Evolutionary conservation across 2,888 invertebrate species (phyloP), one percentile per base, ranked within the genome.

Genomic region (Blastobasis lacticolella): DNA sequence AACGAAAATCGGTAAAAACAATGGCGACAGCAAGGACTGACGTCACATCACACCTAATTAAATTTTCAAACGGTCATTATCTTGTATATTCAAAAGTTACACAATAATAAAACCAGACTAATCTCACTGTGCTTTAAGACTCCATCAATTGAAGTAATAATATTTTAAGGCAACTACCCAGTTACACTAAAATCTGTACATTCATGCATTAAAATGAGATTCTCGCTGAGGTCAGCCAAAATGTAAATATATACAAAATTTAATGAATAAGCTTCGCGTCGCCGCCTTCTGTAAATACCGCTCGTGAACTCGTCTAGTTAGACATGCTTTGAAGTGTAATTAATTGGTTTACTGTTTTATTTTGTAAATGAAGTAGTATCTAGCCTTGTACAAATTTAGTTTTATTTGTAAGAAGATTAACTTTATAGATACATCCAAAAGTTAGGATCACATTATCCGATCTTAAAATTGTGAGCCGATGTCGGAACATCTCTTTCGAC

Each of bases 401-500:
- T 23, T 23, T 23, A 23, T 23, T 23, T 23, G 23, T 23, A 23
- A 23, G 3, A 23, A 23, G 23, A 2, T 23, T 1, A 23, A 23
- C 23, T 23, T 23, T 23, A 23, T 23, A 23, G 23, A 23, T 23
- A 23, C 23, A 23, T 23, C 23, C 23, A 23, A 23, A 23, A 1
- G 23, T 23, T 23, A 23, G 23, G 23, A 23, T 23, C 23, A 23
- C 23, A 3, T 23, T 23, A 23, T 3, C 23, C 23, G 23, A 23
- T 23, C 23, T 23, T 23, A 23, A 23, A 23, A 23, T 23, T 23
- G 23, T 23, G 23, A 23, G 23, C 23, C 23, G 23, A 23, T 23
- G 23, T 23, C 23, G 84, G 85, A 86, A 85, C 85, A 87, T 87
- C 86, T 86, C 87, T 85, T 83, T 75, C 80, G 84, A 74, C 84